These are phyloP conservation scores for Tinamus guttatus DNA, from an alignment of 2,113 vertebrate genomes.

Conservation along the genomic window DNA sequence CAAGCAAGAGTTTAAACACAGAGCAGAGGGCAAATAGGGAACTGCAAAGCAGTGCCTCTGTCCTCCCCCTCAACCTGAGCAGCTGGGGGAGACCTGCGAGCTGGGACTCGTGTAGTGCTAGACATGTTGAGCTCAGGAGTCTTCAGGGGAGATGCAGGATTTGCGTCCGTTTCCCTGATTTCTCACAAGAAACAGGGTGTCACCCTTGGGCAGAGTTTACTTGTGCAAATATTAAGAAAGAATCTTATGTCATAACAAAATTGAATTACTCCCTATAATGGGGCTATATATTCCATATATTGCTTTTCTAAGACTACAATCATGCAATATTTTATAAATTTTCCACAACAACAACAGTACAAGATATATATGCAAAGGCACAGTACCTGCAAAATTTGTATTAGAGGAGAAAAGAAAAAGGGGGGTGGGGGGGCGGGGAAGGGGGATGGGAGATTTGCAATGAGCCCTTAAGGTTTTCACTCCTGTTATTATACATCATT, in stretches of 20 bases:
- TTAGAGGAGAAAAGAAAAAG: not conserved
- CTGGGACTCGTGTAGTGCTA: not conserved
- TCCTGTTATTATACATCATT: not conserved
- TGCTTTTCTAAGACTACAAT: not conserved
- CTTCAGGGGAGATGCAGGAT: not conserved
- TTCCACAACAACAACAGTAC: not conserved
- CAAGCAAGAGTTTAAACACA: slow-evolving; percentile 24
- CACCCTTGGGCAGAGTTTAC: not conserved
- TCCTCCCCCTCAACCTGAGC: not conserved
- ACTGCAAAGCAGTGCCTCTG: not conserved
- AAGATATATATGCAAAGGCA: not conserved
- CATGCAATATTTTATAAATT: not conserved
- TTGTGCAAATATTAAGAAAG: not conserved
- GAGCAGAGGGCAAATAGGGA: not conserved
- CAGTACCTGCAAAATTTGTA: not conserved
- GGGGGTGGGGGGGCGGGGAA: no score
- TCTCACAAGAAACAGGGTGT: not conserved
- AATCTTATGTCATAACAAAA: not conserved
- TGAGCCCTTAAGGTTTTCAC: not conserved
- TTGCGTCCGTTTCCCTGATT: not conserved
- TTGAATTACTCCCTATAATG: not conserved
- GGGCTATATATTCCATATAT: not conserved
- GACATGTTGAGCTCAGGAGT: not conserved
- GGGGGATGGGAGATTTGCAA: no score
- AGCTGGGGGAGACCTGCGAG: not conserved